These are phyloP conservation scores for Protonibea diacanthus DNA, from an alignment of 2,797 vertebrate species.

Conservation along the genomic window DNA sequence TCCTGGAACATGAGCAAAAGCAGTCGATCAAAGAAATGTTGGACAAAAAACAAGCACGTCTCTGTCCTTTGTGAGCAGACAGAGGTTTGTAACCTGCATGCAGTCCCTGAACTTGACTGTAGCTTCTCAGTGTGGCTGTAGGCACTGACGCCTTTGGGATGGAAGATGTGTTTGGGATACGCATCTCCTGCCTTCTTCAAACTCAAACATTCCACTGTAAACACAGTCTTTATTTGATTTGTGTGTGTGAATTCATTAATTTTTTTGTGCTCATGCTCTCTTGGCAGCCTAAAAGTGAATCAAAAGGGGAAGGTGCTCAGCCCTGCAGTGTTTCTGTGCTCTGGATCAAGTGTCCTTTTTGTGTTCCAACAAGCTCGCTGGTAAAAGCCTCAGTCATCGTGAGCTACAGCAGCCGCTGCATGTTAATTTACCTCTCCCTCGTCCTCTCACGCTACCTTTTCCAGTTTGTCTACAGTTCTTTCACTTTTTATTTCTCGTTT, in stretches of 20 bases:
- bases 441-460: not conserved
- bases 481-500: constrained; percentile 18
- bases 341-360: constrained; percentile 58
- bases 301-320: constrained; percentile 25
- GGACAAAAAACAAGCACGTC: not conserved
- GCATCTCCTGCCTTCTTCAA: constrained; percentile 9
- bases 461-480: not conserved
- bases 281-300: constrained; percentile 27
- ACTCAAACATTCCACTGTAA: constrained; percentile 16
- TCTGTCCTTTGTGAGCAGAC: not conserved
- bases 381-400: constrained; percentile 45
- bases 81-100: not conserved
- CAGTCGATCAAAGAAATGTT: not conserved
- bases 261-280: not conserved
- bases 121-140: not conserved
- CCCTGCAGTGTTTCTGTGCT: constrained; percentile 35
- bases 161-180: no score
- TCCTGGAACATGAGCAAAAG: constrained; percentile 84
- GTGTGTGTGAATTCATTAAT: constrained; percentile 7
- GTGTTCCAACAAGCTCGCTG: constrained; percentile 43
- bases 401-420: constrained; percentile 37
- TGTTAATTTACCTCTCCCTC: constrained; percentile 34
- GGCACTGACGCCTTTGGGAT: not conserved
- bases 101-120: not conserved
- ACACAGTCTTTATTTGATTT: constrained; percentile 11